These are phyloP conservation scores for Allophyes oxyacanthae DNA, from an alignment of 2,888 invertebrate genomes.

Conservation along the genomic window DNA sequence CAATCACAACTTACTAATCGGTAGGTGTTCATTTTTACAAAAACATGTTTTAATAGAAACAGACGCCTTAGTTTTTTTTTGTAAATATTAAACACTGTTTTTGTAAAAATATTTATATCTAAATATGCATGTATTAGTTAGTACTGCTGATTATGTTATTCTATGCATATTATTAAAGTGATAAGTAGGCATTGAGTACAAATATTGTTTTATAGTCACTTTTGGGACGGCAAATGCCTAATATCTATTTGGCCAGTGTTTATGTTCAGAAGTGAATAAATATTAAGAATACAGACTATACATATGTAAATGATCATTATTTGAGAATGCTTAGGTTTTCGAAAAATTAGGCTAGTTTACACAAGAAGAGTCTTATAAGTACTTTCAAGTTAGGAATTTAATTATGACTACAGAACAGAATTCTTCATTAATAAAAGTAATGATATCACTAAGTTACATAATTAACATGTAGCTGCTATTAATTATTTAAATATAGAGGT, in stretches of 20 bases:
- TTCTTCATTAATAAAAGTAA: slow-evolving; percentile 12
- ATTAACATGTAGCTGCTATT: slow-evolving; percentile 36
- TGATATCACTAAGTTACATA: slow-evolving; percentile 16
- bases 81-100: slow-evolving; percentile 42
- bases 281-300: slow-evolving; percentile 27
- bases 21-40: slow-evolving; percentile 49
- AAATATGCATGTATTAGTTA: slow-evolving; percentile 34
- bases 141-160: slow-evolving; percentile 54
- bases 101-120: slow-evolving; percentile 36
- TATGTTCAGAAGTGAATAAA: slow-evolving; percentile 14
- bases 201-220: slow-evolving; percentile 41
- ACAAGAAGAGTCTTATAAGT: slow-evolving; percentile 48
- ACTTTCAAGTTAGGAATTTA: slow-evolving; percentile 13
- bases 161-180: slow-evolving; percentile 32
- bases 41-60: slow-evolving; percentile 42
- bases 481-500: slow-evolving; percentile 18
- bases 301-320: slow-evolving; percentile 33
- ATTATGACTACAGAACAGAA: too few species aligned
- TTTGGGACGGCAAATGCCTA: slow-evolving; percentile 44
- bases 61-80: slow-evolving; percentile 11
- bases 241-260: slow-evolving; percentile 39
- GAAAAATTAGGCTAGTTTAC: slow-evolving; percentile 54
- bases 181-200: slow-evolving; percentile 42
- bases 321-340: slow-evolving; percentile 39
- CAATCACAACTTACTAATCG: slow-evolving; percentile 49